Conservation (phyloP, 1,140 invertebrate species). For the Asbolus verrucosus region DNA sequence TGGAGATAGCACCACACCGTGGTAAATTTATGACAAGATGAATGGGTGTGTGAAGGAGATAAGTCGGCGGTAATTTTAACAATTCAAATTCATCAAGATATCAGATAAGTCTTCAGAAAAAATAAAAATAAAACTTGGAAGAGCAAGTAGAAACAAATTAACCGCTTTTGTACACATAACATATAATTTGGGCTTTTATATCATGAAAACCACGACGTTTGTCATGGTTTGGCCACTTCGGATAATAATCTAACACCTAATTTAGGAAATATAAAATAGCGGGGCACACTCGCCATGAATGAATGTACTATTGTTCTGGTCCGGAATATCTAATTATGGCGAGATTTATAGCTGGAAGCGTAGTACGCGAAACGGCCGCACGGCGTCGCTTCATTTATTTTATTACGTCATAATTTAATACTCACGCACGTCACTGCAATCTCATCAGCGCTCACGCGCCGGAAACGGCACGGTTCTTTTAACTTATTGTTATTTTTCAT, state of each 20-base stretch:
- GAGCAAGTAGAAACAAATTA: conserved; percentile 20
- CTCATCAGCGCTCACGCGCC: too few species aligned
- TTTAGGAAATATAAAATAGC: conserved; percentile 37
- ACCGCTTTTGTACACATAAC: conserved; percentile 24
- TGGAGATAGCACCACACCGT: too few species aligned
- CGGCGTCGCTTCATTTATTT: conserved; percentile 30
- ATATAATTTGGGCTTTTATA: conserved; percentile 24
- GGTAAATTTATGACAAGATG: conserved; percentile 30
- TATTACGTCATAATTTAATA: conserved; percentile 21
- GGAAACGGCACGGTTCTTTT: background rate
- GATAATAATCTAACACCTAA: conserved; percentile 34
- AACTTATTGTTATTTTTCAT: conserved; percentile 6
- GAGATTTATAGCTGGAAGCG: conserved; percentile 19
- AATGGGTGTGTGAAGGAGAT: conserved; percentile 23
- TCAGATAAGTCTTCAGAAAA: conserved; percentile 18
- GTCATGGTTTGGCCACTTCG: conserved; percentile 34
- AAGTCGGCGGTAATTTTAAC: conserved; percentile 17
- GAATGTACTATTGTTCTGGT: conserved; percentile 33
- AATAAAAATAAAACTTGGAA: conserved; percentile 2
- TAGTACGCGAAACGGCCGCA: background rate
- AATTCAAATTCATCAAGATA: conserved; percentile 38
- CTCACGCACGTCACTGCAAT: conserved; percentile 6
- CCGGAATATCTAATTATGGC: conserved; percentile 32
- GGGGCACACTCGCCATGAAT: conserved; percentile 22
- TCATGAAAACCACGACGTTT: conserved; percentile 27